Percentiles rank a stretch among this genome's conserved stretches.
Conservation (phyloP, 2,113 vertebrate genomes). For the Equus quagga region DNA sequence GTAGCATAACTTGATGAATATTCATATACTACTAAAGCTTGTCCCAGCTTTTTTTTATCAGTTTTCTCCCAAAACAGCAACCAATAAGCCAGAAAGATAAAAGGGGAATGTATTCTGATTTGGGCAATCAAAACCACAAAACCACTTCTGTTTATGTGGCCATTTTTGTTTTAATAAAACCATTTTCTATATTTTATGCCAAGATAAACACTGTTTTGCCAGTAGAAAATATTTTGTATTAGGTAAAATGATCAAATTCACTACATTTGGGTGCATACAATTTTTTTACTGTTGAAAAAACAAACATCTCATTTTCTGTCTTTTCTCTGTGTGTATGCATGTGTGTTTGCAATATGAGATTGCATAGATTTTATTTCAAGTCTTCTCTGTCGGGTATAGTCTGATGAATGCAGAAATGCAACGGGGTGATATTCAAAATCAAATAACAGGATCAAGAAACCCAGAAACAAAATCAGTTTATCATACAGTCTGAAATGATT, state of each 20-base stretch:
- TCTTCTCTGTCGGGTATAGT: not conserved
- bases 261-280: not conserved
- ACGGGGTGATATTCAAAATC: not conserved
- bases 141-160: not conserved
- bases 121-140: not conserved
- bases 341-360: not conserved
- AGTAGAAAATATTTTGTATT: not conserved
- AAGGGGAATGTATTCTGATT: not conserved
- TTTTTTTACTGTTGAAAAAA: not conserved
- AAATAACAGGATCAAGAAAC: not conserved
- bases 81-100: not conserved
- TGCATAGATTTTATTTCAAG: not conserved
- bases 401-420: not conserved
- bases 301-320: not conserved
- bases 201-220: not conserved
- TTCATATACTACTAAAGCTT: not conserved
- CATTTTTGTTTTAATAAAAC: not conserved
- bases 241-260: conserved; percentile 38
- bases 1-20: not conserved
- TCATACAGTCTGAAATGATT: not conserved
- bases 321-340: not conserved
- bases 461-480: not conserved
- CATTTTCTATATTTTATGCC: not conserved
- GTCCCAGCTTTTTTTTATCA: not conserved
- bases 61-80: not conserved